These are phyloP conservation scores for Cygnus buccinator DNA, from an alignment of 2,113 vertebrate species.

Conservation along the genomic window DNA sequence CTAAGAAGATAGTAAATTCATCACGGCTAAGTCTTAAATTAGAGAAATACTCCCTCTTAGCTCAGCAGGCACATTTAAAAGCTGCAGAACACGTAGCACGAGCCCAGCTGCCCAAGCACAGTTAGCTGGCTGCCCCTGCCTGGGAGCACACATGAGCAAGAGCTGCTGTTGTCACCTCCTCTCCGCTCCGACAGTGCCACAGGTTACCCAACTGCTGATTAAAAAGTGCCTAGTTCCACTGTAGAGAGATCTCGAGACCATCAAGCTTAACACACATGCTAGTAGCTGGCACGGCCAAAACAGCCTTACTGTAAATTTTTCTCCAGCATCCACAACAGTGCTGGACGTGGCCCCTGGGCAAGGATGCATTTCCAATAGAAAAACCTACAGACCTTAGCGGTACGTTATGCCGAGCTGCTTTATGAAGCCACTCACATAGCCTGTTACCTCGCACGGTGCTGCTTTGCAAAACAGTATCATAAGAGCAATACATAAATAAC, in stretches of 20 bases:
- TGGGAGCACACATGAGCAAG: not conserved
- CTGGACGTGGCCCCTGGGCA: not conserved
- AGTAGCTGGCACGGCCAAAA: not conserved
- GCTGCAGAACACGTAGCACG: not conserved
- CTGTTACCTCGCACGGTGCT: not conserved
- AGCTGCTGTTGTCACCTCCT: not conserved
- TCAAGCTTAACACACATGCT: not conserved
- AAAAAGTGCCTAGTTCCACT: not conserved
- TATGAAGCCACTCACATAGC: not conserved
- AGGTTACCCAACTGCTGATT: not conserved
- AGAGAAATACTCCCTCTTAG: not conserved
- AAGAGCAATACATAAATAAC: not conserved
- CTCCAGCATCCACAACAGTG: not conserved
- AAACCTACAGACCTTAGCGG: not conserved
- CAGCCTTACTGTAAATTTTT: not conserved
- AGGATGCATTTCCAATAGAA: not conserved
- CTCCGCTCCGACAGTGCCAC: not conserved
- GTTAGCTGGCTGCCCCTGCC: not conserved
- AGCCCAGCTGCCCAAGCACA: not conserved
- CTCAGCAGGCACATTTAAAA: not conserved
- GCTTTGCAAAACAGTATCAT: fast-evolving
- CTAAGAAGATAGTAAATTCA: not conserved
- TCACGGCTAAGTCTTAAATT: not conserved
- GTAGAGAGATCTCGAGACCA: not conserved
- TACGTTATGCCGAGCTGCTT: not conserved